Evolutionary conservation across 2,113 vertebrate species (phyloP).

Genomic region (Rutilus rutilus): DNA sequence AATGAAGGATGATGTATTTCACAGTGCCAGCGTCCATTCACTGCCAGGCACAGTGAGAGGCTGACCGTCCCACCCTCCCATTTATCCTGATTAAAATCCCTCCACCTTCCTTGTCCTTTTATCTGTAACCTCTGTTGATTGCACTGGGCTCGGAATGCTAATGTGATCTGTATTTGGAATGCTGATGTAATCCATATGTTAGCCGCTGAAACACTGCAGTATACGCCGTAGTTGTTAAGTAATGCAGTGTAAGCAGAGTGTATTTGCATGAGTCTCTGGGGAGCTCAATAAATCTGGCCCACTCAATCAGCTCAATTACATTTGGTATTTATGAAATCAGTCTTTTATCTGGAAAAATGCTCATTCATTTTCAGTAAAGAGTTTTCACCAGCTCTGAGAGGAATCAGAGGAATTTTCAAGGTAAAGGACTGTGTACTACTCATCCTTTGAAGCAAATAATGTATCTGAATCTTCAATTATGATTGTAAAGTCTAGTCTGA

Average conservation of each 20-base stretch:
- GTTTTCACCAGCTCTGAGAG: not conserved
- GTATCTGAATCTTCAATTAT: no score
- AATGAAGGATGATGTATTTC: constrained; percentile 38
- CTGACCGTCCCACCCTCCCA: constrained; percentile 19
- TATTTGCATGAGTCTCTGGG: constrained; percentile 6
- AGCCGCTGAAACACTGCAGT: constrained; percentile 10
- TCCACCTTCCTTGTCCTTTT: constrained; percentile 35
- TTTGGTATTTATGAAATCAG: constrained; percentile 13
- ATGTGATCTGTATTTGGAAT: constrained; percentile 34
- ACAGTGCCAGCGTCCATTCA: constrained; percentile 10
- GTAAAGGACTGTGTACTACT: not conserved
- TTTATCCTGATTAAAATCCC: constrained; percentile 48
- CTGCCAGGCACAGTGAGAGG: not conserved
- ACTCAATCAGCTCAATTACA: constrained; percentile 24
- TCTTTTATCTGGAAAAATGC: constrained; percentile 1
- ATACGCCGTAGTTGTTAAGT: constrained; percentile 24
- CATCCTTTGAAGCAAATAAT: no score
- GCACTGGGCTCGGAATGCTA: constrained; percentile 37
- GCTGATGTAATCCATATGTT: constrained; percentile 37
- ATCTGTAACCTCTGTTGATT: constrained; percentile 46
- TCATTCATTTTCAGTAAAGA: not conserved
- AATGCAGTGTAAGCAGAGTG: constrained; percentile 32
- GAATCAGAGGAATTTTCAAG: not conserved
- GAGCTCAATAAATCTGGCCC: not conserved
- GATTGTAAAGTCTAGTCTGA: no score